Conservation (phyloP, 1,140 invertebrate genomes). For the Rhagoletis pomonella region DNA sequence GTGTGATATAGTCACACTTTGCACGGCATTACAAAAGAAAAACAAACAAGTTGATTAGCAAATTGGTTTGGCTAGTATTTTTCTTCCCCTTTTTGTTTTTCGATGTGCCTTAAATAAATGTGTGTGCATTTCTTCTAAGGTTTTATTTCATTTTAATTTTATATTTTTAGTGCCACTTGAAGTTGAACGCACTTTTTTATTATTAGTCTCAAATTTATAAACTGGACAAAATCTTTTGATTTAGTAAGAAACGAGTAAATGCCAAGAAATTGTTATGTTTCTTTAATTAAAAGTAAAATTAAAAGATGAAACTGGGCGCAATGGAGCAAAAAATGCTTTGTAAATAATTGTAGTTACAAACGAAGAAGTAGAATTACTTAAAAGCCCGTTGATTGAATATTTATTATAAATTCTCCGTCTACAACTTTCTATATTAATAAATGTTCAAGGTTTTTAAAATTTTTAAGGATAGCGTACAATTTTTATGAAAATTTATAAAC, state of each 20-base stretch:
- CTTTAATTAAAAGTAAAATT: too few relatives aligned
- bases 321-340: too few relatives aligned
- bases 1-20: neutral
- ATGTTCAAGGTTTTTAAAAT: too few relatives aligned
- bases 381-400: too few relatives aligned
- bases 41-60: neutral
- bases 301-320: too few relatives aligned
- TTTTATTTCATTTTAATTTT: neutral
- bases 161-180: constrained; percentile 26
- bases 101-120: constrained; percentile 17
- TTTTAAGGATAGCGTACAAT: too few relatives aligned
- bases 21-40: neutral
- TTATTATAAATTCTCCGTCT: too few relatives aligned
- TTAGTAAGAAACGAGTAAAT: neutral
- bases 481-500: too few relatives aligned
- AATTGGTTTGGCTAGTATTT: neutral
- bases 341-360: too few relatives aligned
- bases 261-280: neutral
- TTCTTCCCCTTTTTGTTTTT: neutral
- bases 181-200: constrained; percentile 28
- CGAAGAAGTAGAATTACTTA: too few relatives aligned
- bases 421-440: too few relatives aligned
- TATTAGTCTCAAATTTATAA: constrained; percentile 11
- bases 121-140: neutral
- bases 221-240: neutral